Evolutionary conservation across 2,888 invertebrate species (phyloP).

Genomic region (Amblyteles armatorius): DNA sequence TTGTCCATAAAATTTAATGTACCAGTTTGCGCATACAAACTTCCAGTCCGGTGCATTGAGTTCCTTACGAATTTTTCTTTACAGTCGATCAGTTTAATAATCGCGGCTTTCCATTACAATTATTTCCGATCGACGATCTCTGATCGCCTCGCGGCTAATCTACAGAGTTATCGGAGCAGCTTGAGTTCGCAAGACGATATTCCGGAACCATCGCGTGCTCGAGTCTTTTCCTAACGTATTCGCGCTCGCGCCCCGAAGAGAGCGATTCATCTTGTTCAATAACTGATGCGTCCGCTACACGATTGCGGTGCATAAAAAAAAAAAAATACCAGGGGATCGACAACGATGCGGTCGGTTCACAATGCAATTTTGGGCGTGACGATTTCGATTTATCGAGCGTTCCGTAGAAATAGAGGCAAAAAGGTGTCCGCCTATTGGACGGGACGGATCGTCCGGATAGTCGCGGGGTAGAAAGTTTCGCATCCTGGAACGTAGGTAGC

Average conservation of each 20-base stretch:
- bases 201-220: neutral
- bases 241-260: neutral
- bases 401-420: constrained; percentile 66
- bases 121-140: constrained; percentile 24
- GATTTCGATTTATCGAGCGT: constrained; percentile 81
- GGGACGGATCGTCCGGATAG: constrained; percentile 33
- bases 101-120: constrained; percentile 33
- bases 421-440: constrained; percentile 40
- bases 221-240: neutral
- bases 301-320: constrained; percentile 51
- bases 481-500: constrained; percentile 61
- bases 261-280: constrained; percentile 8
- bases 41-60: too few relatives aligned
- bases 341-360: constrained; percentile 65
- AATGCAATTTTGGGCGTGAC: constrained; percentile 82
- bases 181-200: neutral
- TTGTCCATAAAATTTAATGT: too few relatives aligned
- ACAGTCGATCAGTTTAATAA: neutral
- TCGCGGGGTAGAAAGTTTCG: constrained; percentile 20
- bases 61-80: too few relatives aligned
- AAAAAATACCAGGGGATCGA: constrained; percentile 62
- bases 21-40: too few relatives aligned
- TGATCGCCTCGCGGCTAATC: neutral
- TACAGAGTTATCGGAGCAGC: neutral
- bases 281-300: constrained; percentile 47